Base-by-base conservation (phyloP, 2,797 vertebrate genomes). In the Danio aesculapii region DNA sequence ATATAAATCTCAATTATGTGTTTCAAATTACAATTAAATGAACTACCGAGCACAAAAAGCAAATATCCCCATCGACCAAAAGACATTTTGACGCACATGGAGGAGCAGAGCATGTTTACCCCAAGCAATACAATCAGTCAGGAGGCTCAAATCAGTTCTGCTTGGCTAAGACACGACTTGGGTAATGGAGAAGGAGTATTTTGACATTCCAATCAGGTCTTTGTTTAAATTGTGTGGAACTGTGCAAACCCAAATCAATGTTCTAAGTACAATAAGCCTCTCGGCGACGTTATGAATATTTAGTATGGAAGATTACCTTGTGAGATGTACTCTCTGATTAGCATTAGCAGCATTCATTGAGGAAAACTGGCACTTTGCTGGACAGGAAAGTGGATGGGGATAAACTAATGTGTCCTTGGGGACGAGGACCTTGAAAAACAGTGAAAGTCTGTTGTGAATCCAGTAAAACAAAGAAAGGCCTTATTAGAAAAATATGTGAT, bases 301-400 rank as follows among this genome's bases (percentile, higher is more conserved):
- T 95, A 95, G 95, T 95, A 88, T 85, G 88, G 90, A 89, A 91
- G 92, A 93, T 94, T 89, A 52, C 6, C 93, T 89, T 89, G 91
- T 90, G 92, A 95, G 94, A 94, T 73, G 91, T 92, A 87, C 88
- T 93, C 92, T 93, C 94, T 95, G 92, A 95, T 95, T 95, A 94
- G 90, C 90, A 91, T 94, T 95, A 94, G 91, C 92, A 91, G 90
- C 90, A 86, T 89, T 91, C 93, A 92, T 93, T 92, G 92, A 87
- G 92, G 93, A 88, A 94, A 94, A 95, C 92, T 94, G 93, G 93
- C 93, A 93, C 84, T 91, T 92, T 92, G 93, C 91, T 92, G 88
- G 93, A 88, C 91, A 92, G 88, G 92, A 91, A 93, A 93, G 94
- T 92, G 92, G 91, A 94, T 62, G 17, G 39, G 46, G 92, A 93